Conservation (phyloP, 1,140 invertebrate species). For the Saxidomus purpurata region DNA sequence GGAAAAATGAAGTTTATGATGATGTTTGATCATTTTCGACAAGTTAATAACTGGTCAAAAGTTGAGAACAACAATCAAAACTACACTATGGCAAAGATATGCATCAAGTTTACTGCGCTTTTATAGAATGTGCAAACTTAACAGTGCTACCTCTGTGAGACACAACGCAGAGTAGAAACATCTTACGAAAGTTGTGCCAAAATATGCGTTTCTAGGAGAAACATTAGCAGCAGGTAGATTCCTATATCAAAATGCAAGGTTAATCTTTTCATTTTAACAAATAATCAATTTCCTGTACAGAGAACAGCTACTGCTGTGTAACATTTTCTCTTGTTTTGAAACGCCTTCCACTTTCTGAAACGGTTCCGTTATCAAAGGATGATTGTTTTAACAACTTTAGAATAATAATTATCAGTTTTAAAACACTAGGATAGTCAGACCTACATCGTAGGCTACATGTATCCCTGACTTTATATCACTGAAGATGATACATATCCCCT, state of each 20-base stretch:
- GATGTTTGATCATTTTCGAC: background rate
- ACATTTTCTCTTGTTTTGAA: too few species aligned
- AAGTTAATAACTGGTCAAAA: constrained; percentile 3
- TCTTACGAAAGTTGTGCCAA: background rate
- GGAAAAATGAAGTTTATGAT: background rate
- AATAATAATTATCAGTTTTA: too few species aligned
- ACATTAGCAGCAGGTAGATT: background rate
- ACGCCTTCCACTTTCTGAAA: too few species aligned
- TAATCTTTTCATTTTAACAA: background rate
- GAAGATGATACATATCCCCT: too few species aligned
- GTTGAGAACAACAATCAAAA: constrained; percentile 1
- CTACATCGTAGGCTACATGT: too few species aligned
- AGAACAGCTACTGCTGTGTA: too few species aligned
- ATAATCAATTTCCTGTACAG: background rate
- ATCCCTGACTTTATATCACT: too few species aligned
- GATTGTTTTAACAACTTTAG: too few species aligned
- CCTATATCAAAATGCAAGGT: background rate
- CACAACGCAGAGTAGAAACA: background rate
- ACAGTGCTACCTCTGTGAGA: background rate
- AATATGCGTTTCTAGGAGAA: background rate
- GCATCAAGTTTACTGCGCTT: background rate
- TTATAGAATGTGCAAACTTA: background rate
- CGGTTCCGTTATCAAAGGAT: too few species aligned
- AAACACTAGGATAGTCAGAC: too few species aligned
- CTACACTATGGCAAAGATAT: background rate